Percentiles rank a stretch among this genome's conserved stretches.
phyloP scores from a whole-genome alignment of 2,888 invertebrate genomes.

The Abrostola tripartita region DNA sequence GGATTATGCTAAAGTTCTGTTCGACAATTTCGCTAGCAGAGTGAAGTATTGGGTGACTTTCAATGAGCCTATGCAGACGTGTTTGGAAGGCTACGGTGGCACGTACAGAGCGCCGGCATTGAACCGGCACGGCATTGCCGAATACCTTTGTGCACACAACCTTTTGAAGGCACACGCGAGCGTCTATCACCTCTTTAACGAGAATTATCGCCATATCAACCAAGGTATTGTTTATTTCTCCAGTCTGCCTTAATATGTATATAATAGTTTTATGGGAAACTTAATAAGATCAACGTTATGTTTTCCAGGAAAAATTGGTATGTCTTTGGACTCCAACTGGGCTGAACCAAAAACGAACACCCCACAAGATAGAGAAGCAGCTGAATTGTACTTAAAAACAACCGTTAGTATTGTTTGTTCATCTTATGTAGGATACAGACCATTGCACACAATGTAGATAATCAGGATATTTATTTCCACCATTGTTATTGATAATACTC shows the following conservation, averaged over 20 bases:
- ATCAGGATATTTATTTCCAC: not conserved
- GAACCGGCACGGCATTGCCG: slow-evolving; percentile 89
- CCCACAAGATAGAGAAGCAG: slow-evolving; percentile 87
- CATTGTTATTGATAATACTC: not conserved
- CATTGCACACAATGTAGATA: not conserved
- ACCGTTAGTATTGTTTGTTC: slow-evolving; percentile 78
- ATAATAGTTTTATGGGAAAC: not conserved
- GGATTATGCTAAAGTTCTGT: slow-evolving; percentile 90
- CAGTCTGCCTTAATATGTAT: not conserved
- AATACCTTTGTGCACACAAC: slow-evolving; percentile 92
- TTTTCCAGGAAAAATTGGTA: slow-evolving; percentile 88
- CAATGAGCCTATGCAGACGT: slow-evolving; percentile 91
- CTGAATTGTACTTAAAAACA: slow-evolving; percentile 89
- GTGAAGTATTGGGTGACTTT: slow-evolving; percentile 93
- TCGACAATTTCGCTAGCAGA: slow-evolving; percentile 89
- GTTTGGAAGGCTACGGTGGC: slow-evolving; percentile 87
- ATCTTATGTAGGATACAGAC: too few species aligned
- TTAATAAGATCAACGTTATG: not conserved
- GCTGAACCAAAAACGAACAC: slow-evolving; percentile 88
- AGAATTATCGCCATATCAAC: slow-evolving; percentile 86
- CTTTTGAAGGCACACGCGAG: slow-evolving; percentile 92
- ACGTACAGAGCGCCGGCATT: slow-evolving; percentile 89
- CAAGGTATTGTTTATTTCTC: slow-evolving; percentile 76
- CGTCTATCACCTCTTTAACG: slow-evolving; percentile 90
- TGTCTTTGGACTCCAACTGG: slow-evolving; percentile 89